phyloP scores from a whole-genome alignment of 2,888 invertebrate species.

The Harpagoxenus sublaevis region DNA sequence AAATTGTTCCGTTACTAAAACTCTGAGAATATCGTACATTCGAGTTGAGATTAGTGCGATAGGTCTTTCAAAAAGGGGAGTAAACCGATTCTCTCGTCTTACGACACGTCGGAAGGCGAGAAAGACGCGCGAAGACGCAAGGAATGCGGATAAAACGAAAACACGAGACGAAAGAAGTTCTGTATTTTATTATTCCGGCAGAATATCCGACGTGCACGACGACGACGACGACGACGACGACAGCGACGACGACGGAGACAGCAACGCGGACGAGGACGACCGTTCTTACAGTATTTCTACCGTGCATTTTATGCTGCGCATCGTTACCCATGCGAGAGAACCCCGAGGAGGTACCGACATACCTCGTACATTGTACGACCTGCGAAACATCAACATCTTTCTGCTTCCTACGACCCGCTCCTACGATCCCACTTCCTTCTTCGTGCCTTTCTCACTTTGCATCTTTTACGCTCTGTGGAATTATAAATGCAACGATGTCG shows the following conservation, averaged over 20 bases:
- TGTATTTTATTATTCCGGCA: slow-evolving; percentile 70
- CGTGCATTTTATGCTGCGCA: slow-evolving; percentile 72
- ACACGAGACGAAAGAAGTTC: slow-evolving; percentile 11
- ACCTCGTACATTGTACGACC: slow-evolving; percentile 60
- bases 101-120: slow-evolving; percentile 18
- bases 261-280: slow-evolving; percentile 44
- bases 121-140: slow-evolving; percentile 12
- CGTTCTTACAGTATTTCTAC: slow-evolving; percentile 64
- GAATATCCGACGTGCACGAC: slow-evolving; percentile 65
- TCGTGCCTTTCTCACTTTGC: slow-evolving; percentile 21
- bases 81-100: slow-evolving; percentile 42
- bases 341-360: slow-evolving; percentile 46
- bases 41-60: not conserved
- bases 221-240: slow-evolving; percentile 42
- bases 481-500: slow-evolving; percentile 22
- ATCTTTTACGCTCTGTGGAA: slow-evolving; percentile 33
- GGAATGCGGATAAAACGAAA: slow-evolving; percentile 47
- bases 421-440: slow-evolving; percentile 47
- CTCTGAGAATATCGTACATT: not conserved
- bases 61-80: slow-evolving; percentile 3
- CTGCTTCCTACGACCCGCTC: slow-evolving; percentile 53
- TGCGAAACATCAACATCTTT: slow-evolving; percentile 69
- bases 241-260: slow-evolving; percentile 38
- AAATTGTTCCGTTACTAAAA: too few species aligned
- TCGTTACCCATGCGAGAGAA: slow-evolving; percentile 70